A percentile compares a stretch with the other conserved stretches of the same genome.
These are phyloP conservation scores for Crepidodera aurea DNA, from an alignment of 2,888 invertebrate genomes.

Conservation along the genomic window DNA sequence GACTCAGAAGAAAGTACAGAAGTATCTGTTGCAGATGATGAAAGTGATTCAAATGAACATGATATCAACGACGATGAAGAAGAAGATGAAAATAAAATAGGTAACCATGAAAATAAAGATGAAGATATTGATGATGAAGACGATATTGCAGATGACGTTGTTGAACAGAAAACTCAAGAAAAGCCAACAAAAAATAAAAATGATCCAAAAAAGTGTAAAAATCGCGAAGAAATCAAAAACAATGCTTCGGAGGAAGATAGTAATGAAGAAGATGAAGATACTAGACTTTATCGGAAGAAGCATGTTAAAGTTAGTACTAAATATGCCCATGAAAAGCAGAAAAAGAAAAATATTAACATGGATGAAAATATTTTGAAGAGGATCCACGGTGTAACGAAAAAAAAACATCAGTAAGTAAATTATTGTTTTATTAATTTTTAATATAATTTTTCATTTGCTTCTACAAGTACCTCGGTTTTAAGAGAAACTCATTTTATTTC, in stretches of 20 bases:
- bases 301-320: constrained; percentile 51
- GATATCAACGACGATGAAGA: constrained; percentile 10
- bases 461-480: no score
- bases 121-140: constrained; percentile 30
- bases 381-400: constrained; percentile 45
- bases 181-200: constrained; percentile 21
- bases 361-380: constrained; percentile 45
- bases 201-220: not conserved
- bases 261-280: constrained; percentile 38
- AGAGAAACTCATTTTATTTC: no score
- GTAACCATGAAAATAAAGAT: constrained; percentile 27
- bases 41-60: constrained; percentile 13
- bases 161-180: constrained; percentile 10
- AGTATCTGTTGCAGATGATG: not conserved
- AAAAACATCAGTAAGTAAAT: constrained; percentile 39
- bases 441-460: no score
- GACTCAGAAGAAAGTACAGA: constrained; percentile 22
- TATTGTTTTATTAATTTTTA: no score
- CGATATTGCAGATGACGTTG: constrained; percentile 27
- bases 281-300: constrained; percentile 22
- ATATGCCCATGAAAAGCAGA: constrained; percentile 53
- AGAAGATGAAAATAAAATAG: constrained; percentile 27
- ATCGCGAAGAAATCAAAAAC: constrained; percentile 6
- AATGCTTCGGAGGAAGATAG: constrained; percentile 34
- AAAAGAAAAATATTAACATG: constrained; percentile 36